These are phyloP conservation scores for Drosophila hamatofila DNA, from an alignment of 2,888 invertebrate genomes.

Conservation along the genomic window DNA sequence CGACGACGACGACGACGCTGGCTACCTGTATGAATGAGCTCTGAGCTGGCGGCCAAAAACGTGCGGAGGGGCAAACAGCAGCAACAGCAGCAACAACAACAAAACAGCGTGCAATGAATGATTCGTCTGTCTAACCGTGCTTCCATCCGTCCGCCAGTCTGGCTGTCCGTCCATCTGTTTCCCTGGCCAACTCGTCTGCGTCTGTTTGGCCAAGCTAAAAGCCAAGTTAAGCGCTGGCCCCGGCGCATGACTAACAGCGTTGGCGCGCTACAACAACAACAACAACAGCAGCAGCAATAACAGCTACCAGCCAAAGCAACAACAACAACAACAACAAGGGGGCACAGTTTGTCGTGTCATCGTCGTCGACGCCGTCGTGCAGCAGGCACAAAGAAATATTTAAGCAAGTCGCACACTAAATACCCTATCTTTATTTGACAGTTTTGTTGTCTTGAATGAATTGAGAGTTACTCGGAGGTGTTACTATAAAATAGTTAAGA, in stretches of 20 bases:
- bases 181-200: slow-evolving; percentile 42
- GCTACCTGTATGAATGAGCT: slow-evolving; percentile 79
- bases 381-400: slow-evolving; percentile 15
- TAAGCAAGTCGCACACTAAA: slow-evolving; percentile 13
- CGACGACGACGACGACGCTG: slow-evolving; percentile 20
- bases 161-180: slow-evolving; percentile 22
- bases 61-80: slow-evolving; percentile 20
- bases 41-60: slow-evolving; percentile 26
- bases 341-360: slow-evolving; percentile 72
- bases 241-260: slow-evolving; percentile 76
- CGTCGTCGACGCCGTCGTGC: slow-evolving; percentile 64
- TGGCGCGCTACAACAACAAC: slow-evolving; percentile 70
- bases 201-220: slow-evolving; percentile 60
- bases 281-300: slow-evolving; percentile 27
- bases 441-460: background rate
- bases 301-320: slow-evolving; percentile 37
- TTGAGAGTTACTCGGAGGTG: too few relatives aligned
- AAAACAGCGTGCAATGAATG: slow-evolving; percentile 70
- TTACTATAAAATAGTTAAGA: too few relatives aligned
- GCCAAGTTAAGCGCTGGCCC: slow-evolving; percentile 74
- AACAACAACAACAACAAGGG: slow-evolving; percentile 53
- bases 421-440: slow-evolving; percentile 25
- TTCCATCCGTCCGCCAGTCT: slow-evolving; percentile 4
- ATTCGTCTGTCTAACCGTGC: slow-evolving; percentile 52
- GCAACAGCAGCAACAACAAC: slow-evolving; percentile 17